Conservation (phyloP, 1,140 invertebrate genomes). For the Sogatella furcifera region DNA sequence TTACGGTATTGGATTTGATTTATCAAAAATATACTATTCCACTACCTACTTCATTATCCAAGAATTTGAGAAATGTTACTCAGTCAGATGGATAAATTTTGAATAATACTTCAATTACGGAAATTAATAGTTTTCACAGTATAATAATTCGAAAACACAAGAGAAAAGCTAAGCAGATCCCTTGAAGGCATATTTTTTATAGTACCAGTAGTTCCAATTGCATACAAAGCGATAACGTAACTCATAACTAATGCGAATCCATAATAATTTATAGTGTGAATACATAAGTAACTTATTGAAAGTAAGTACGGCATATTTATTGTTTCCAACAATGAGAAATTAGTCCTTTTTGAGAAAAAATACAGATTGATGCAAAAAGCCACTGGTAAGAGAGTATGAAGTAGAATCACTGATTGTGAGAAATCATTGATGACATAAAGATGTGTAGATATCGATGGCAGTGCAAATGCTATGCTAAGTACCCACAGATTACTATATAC, state of each 20-base stretch:
- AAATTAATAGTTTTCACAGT: not conserved
- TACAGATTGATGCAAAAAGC: not conserved
- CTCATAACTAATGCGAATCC: not conserved
- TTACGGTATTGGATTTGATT: not conserved
- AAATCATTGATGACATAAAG: not conserved
- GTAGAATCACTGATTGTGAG: not conserved
- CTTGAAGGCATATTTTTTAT: not conserved
- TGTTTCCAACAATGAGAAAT: not conserved
- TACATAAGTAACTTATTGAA: not conserved
- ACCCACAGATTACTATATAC: not conserved
- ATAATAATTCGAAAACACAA: not conserved
- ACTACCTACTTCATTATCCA: not conserved
- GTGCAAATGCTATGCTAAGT: not conserved
- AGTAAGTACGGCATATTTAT: not conserved
- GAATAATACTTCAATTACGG: not conserved
- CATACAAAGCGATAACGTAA: not conserved
- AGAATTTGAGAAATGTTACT: not conserved
- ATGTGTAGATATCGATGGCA: not conserved
- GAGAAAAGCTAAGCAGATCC: not conserved
- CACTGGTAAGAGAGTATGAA: not conserved
- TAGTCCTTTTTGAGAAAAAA: not conserved
- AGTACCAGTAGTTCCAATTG: not conserved
- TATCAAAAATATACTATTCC: not conserved
- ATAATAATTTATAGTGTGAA: not conserved
- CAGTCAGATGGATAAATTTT: not conserved